Evolutionary conservation across 2,888 invertebrate species (phyloP).

Genomic region (Thysanoteuthis rhombus): DNA sequence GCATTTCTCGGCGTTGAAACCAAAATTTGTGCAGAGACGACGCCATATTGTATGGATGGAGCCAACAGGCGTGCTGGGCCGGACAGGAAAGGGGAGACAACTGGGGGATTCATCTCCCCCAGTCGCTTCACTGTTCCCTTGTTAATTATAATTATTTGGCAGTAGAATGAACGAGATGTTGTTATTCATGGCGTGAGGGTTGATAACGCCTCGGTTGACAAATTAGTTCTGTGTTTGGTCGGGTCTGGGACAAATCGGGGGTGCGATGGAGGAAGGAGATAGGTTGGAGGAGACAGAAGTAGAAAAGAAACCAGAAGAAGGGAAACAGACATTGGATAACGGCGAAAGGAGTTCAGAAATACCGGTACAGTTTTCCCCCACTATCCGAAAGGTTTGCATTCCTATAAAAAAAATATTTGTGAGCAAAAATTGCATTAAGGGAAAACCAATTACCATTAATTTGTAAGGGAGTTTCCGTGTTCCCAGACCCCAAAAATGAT

Average conservation of each 20-base stretch:
- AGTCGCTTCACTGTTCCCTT: background rate
- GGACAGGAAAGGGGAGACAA: background rate
- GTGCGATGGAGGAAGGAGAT: background rate
- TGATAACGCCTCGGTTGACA: background rate
- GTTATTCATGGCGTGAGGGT: background rate
- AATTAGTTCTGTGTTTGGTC: background rate
- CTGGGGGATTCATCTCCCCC: no score
- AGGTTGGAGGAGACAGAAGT: background rate
- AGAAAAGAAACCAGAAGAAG: no score
- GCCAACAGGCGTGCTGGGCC: background rate
- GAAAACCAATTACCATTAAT: no score
- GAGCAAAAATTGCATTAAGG: no score
- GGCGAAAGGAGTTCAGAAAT: no score
- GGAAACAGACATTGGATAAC: no score
- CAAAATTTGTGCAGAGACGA: background rate
- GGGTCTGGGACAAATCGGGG: background rate
- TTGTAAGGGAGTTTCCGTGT: no score
- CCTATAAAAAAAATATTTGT: no score
- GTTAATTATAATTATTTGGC: slow-evolving; percentile 12
- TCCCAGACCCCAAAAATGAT: no score
- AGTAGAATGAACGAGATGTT: background rate
- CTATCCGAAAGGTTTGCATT: no score
- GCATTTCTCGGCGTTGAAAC: background rate
- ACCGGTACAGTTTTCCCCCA: no score
- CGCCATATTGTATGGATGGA: background rate